phyloP scores from a whole-genome alignment of 2,888 invertebrate species.

The Eulithis prunata region DNA sequence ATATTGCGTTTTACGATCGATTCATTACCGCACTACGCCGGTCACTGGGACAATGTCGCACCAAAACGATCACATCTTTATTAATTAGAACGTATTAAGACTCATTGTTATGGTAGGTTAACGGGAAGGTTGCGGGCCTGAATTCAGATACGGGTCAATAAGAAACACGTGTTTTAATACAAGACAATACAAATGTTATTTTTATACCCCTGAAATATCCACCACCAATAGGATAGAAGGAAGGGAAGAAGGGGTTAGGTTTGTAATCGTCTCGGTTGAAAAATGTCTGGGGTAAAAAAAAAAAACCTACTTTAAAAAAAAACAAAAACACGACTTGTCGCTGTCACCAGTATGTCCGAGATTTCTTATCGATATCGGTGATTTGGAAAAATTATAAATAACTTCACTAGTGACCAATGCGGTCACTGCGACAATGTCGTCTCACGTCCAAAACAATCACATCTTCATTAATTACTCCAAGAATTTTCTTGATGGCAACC shows the following conservation, averaged over 20 bases:
- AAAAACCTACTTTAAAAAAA: too few relatives aligned
- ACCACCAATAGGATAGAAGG: too few relatives aligned
- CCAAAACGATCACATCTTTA: conserved; percentile 77
- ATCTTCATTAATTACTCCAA: conserved; percentile 80
- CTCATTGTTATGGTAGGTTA: conserved; percentile 6
- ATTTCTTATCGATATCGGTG: conserved; percentile 20
- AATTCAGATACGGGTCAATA: not conserved
- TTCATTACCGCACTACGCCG: conserved; percentile 66
- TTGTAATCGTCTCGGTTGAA: too few relatives aligned
- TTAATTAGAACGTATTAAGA: conserved; percentile 61
- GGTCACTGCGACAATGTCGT: conserved; percentile 54
- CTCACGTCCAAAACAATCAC: conserved; percentile 69
- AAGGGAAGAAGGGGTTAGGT: too few relatives aligned
- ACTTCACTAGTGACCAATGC: conserved; percentile 21
- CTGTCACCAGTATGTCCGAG: not conserved
- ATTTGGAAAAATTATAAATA: not conserved
- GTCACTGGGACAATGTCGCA: conserved; percentile 57
- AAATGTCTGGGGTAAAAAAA: too few relatives aligned
- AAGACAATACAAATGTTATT: not conserved
- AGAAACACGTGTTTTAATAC: not conserved
- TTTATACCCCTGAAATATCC: too few relatives aligned
- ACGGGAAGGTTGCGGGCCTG: not conserved
- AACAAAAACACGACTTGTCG: not conserved
- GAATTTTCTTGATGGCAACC: conserved; percentile 65
- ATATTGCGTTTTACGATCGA: conserved; percentile 70